phyloP scores from a whole-genome alignment of 2,888 invertebrate species.

The Sarcophaga variegata region DNA sequence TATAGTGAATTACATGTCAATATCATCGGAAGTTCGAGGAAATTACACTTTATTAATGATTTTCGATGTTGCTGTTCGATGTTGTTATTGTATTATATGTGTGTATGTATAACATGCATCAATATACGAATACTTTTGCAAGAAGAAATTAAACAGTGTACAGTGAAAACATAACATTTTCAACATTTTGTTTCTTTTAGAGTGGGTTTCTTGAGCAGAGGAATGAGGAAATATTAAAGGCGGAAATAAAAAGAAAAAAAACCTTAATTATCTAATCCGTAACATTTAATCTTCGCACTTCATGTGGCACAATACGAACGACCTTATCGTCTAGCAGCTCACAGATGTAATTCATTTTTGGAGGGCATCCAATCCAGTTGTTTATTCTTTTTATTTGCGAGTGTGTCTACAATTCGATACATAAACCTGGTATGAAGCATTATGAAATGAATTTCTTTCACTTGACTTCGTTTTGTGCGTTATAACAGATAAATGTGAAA shows the following conservation, averaged over 20 bases:
- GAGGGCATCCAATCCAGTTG: background rate
- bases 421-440: constrained; percentile 9
- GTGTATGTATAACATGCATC: background rate
- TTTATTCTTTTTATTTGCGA: constrained; percentile 6
- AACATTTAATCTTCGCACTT: no score
- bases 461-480: constrained; percentile 22
- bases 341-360: background rate
- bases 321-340: background rate
- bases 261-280: no score
- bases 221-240: no score
- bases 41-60: constrained; percentile 52
- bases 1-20: constrained; percentile 24
- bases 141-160: no score
- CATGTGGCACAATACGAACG: background rate
- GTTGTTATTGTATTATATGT: background rate
- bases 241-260: background rate
- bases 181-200: no score
- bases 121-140: no score
- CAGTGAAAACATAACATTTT: no score
- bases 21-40: constrained; percentile 46
- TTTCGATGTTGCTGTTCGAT: constrained; percentile 7
- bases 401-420: constrained; percentile 6
- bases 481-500: constrained; percentile 30
- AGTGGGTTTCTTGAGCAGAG: no score
- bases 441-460: constrained; percentile 22